Conservation (phyloP, 2,113 vertebrate genomes). For the Bothrops jararaca region DNA sequence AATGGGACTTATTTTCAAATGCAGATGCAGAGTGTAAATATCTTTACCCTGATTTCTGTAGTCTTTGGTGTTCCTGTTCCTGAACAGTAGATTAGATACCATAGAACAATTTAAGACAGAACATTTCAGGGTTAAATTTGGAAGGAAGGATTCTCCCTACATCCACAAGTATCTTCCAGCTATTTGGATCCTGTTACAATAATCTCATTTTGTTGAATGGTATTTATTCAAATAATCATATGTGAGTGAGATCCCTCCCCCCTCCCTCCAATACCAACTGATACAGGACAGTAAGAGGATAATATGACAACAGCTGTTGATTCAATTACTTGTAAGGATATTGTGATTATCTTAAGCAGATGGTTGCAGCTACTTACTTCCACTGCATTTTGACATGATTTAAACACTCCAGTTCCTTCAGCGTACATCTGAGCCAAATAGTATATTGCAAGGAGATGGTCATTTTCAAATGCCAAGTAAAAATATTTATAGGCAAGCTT, state of each 20-base stretch:
- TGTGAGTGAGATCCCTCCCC: background rate
- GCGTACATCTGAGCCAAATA: slow-evolving; percentile 67
- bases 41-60: background rate
- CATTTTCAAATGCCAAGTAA: slow-evolving; percentile 67
- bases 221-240: background rate
- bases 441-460: slow-evolving; percentile 63
- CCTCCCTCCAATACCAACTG: background rate
- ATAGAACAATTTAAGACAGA: background rate
- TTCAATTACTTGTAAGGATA: slow-evolving; percentile 15
- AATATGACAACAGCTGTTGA: slow-evolving; percentile 5
- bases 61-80: background rate
- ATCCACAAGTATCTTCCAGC: background rate
- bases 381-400: slow-evolving; percentile 63
- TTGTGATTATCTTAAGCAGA: background rate
- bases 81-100: background rate
- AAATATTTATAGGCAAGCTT: slow-evolving; percentile 69
- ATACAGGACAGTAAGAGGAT: slow-evolving; percentile 10
- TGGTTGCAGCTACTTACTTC: slow-evolving; percentile 53
- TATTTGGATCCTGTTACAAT: background rate
- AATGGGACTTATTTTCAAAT: background rate
- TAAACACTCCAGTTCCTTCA: slow-evolving; percentile 57
- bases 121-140: background rate
- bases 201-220: background rate
- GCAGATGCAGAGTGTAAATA: background rate
- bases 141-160: background rate